Base-by-base conservation (phyloP, 2,797 vertebrate genomes). In the Rhinatrema bivittatum region DNA sequence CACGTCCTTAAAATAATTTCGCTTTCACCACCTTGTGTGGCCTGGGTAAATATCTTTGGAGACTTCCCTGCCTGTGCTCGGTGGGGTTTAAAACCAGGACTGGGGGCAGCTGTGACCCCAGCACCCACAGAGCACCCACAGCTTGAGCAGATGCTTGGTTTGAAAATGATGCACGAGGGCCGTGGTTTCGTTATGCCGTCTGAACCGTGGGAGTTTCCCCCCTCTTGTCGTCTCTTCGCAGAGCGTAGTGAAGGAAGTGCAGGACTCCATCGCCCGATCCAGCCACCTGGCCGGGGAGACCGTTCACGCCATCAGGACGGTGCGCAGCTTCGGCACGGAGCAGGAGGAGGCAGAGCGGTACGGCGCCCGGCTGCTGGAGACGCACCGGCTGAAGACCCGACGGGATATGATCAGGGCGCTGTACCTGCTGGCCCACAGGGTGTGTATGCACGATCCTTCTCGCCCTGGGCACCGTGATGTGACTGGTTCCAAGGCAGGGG, bases 271-370 rank as follows among this genome's bases (percentile, higher is more conserved):
- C 5, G 91, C 90, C 1, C 47, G 52, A 42, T 81, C 75, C 1
- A 70, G 74, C 19, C 78, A 87, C 19, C 46, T 86, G 45, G 87
- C 85, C 1, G 44, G 35, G 1, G 86, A 91, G 43, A 64, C 65
- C 0, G 22, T 94, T 2, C 49, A 71, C 0, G 74, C 65, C 5
- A 70, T 94, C 6, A 68, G 33, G 24, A 87, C 79, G 0, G 84
- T 95, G 12, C 81, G 85, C 20, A 82, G 89, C 54, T 91, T 88
- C 29, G 81, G 62, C 2, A 84, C 76, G 0, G 88, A 91, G 58
- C 25, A 55, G 7, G 45, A 71, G 0, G 91, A 95, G 35, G 22
- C 64, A 16, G 24, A 27, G 44, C 62, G 74, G 25, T 92, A 88
- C 7, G 28, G 65, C 2, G 35, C 63, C 4, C 71, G 77, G 24